A percentile compares a stretch with the other conserved stretches of the same genome.
phyloP scores from a whole-genome alignment of 2,888 invertebrate species.

The Acleris literana region DNA sequence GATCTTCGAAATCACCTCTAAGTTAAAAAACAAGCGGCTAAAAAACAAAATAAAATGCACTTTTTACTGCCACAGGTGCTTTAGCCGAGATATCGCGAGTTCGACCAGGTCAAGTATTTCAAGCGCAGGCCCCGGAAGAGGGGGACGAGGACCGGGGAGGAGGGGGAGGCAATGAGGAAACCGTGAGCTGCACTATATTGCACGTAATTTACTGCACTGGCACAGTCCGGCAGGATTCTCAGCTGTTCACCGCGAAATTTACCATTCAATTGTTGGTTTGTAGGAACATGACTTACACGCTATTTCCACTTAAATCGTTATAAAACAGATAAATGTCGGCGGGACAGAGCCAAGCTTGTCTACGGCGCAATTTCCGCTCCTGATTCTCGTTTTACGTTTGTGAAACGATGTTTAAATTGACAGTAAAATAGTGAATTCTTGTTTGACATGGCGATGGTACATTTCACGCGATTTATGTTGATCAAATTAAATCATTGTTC shows the following conservation, averaged over 20 bases:
- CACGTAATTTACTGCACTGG: background rate
- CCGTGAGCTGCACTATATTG: background rate
- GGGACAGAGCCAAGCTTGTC: background rate
- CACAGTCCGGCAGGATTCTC: background rate
- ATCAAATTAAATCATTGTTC: too few species aligned
- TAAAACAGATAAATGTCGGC: background rate
- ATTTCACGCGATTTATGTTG: too few species aligned
- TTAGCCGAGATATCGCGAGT: background rate
- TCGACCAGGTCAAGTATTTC: background rate
- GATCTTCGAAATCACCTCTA: too few species aligned
- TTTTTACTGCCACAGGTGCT: background rate
- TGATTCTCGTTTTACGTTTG: background rate
- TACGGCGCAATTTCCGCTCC: background rate
- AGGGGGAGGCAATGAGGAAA: too few species aligned
- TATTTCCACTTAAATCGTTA: background rate
- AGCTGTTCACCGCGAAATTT: background rate
- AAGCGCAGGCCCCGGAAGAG: background rate
- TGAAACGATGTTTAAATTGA: background rate
- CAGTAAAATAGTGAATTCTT: background rate
- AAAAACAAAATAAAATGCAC: conserved; percentile 4
- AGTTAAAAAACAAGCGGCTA: too few species aligned
- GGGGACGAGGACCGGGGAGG: too few species aligned
- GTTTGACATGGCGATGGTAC: background rate
- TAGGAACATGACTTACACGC: too few species aligned
- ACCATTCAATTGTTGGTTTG: background rate